Evolutionary conservation across 2,888 invertebrate genomes (phyloP).

Genomic region (Lucinisca nassula): DNA sequence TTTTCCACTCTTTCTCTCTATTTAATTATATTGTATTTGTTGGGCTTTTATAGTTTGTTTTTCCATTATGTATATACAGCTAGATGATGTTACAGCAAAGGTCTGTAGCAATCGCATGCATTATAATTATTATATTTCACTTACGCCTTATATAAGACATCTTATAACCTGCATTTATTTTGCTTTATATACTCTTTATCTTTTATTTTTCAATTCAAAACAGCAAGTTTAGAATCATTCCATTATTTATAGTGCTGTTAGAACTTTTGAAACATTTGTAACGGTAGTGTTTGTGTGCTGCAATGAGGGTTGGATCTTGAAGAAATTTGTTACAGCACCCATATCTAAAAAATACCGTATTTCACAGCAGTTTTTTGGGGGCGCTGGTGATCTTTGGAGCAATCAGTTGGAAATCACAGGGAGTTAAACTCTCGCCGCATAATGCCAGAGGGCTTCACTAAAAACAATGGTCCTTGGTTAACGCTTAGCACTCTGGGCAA

Average conservation of each 20-base stretch:
- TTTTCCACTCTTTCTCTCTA: background rate
- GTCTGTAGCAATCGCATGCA: background rate
- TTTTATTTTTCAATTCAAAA: background rate
- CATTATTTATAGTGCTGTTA: background rate
- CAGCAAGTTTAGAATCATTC: conserved; percentile 3
- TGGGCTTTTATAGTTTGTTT: conserved; percentile 1
- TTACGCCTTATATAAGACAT: background rate
- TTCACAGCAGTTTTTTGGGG: no score
- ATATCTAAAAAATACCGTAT: no score
- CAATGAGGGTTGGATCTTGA: no score
- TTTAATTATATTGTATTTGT: background rate
- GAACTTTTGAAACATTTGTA: background rate
- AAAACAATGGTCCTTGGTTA: no score
- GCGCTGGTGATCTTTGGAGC: no score
- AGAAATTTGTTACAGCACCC: no score
- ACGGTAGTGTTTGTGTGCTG: no score
- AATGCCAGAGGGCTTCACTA: no score
- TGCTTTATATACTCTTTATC: conserved; percentile 3
- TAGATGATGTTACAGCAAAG: background rate
- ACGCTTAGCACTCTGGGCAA: no score
- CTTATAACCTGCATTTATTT: background rate
- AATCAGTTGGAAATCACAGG: no score
- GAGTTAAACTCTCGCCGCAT: no score
- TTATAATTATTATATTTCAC: background rate
- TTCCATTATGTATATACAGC: background rate